These are phyloP conservation scores for Ichneumoninae sp. DNA, from an alignment of 2,888 invertebrate species.

Conservation along the genomic window DNA sequence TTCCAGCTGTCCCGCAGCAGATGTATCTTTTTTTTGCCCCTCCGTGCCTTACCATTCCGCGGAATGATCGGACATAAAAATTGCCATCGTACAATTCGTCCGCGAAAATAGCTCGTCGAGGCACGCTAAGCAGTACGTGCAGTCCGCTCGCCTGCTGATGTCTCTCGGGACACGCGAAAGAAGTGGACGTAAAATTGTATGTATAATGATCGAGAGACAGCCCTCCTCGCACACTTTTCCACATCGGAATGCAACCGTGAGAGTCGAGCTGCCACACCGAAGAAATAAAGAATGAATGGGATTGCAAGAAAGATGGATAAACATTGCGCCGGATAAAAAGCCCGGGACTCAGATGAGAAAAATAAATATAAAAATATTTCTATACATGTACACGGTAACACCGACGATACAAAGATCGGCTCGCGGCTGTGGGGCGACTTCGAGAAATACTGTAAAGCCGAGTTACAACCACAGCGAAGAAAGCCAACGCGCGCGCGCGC, in stretches of 20 bases:
- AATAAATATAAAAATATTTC: slow-evolving; percentile 9
- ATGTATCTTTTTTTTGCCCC: too few species aligned
- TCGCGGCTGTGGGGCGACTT: background rate
- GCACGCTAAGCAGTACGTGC: too few species aligned
- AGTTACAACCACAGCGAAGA: slow-evolving; percentile 33
- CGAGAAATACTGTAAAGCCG: background rate
- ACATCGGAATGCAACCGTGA: slow-evolving; percentile 58
- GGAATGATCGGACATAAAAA: too few species aligned
- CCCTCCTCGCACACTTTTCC: slow-evolving; percentile 60
- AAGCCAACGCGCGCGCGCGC: slow-evolving; percentile 10
- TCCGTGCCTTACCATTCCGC: too few species aligned
- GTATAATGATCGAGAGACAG: slow-evolving; percentile 58
- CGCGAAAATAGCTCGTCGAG: too few species aligned
- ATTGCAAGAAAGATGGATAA: slow-evolving; percentile 52
- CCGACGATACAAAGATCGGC: background rate
- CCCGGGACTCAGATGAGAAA: slow-evolving; percentile 30
- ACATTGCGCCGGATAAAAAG: slow-evolving; percentile 39
- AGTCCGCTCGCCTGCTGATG: too few species aligned
- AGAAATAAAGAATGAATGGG: slow-evolving; percentile 51
- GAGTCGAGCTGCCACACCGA: slow-evolving; percentile 24
- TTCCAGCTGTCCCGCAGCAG: too few species aligned
- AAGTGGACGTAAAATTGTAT: slow-evolving; percentile 52
- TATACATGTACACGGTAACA: background rate
- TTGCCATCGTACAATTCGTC: too few species aligned
- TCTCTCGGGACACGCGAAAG: slow-evolving; percentile 18